These are phyloP conservation scores for Pollenia amentaria DNA, from an alignment of 2,888 invertebrate genomes.

Conservation along the genomic window DNA sequence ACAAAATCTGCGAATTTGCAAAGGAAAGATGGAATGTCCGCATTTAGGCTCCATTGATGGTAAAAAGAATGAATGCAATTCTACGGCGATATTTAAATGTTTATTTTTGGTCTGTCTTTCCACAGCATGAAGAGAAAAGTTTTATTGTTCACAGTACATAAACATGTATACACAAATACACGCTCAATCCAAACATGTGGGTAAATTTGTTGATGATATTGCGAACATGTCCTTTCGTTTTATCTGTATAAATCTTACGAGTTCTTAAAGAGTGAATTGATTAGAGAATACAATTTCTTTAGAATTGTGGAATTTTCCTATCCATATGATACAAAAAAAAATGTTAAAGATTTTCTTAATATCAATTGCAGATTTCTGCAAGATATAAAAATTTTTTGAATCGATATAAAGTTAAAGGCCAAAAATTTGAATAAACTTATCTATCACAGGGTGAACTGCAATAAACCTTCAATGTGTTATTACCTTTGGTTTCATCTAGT, in stretches of 20 bases:
- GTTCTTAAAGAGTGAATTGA: conserved; percentile 22
- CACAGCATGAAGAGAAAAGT: conserved; percentile 28
- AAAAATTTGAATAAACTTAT: too few relatives aligned
- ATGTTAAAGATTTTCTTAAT: too few relatives aligned
- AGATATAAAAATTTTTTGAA: too few relatives aligned
- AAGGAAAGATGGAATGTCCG: conserved; percentile 43
- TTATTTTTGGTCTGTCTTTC: conserved; percentile 49
- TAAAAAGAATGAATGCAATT: conserved; percentile 54
- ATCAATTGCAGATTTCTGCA: too few relatives aligned
- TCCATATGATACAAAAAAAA: too few relatives aligned
- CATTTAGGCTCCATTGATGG: conserved; percentile 63
- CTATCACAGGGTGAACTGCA: too few relatives aligned
- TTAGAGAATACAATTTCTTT: neutral
- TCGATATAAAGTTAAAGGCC: too few relatives aligned
- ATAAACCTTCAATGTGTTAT: too few relatives aligned
- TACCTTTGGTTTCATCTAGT: too few relatives aligned
- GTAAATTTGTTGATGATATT: neutral
- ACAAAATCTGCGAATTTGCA: conserved; percentile 53
- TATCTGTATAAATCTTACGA: neutral
- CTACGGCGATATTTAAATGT: conserved; percentile 55
- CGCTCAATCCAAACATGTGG: neutral
- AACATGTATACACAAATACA: neutral
- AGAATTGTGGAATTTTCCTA: too few relatives aligned
- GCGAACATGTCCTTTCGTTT: conserved; percentile 10
- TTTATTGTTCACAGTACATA: conserved; percentile 25